Percentiles rank a stretch among this genome's conserved stretches.
Conservation (phyloP, 2,113 vertebrate species). For the Micromys minutus region DNA sequence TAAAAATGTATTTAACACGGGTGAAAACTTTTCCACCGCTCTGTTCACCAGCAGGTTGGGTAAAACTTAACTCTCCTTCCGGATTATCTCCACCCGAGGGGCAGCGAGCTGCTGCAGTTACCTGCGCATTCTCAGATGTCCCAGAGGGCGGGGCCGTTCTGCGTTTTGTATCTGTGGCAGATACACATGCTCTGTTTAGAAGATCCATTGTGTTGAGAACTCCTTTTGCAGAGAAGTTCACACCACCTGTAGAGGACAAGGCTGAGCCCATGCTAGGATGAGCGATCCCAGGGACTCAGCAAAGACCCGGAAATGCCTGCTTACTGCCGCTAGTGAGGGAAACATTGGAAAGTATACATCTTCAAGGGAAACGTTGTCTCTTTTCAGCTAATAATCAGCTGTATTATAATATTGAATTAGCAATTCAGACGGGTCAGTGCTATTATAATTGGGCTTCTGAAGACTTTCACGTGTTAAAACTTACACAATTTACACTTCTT, state of each 20-base stretch:
- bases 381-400: conserved; percentile 9
- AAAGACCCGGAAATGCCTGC: neutral
- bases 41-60: neutral
- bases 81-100: neutral
- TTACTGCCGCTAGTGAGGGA: neutral
- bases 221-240: neutral
- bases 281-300: neutral
- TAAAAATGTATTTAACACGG: conserved; percentile 48
- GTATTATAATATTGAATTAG: neutral
- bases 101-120: neutral
- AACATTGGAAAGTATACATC: neutral
- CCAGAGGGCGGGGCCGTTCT: neutral
- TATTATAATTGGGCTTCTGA: conserved; percentile 46
- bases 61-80: neutral
- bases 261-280: no score
- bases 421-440: neutral
- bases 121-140: neutral
- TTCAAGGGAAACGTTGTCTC: conserved; percentile 24
- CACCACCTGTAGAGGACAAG: no score
- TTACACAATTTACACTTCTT: neutral
- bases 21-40: neutral
- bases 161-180: neutral
- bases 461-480: conserved; percentile 1
- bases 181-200: neutral
- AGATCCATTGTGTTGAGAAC: conserved; percentile 23